These are phyloP conservation scores for Microtus richardsoni DNA, from an alignment of 2,113 vertebrate species.

Conservation along the genomic window DNA sequence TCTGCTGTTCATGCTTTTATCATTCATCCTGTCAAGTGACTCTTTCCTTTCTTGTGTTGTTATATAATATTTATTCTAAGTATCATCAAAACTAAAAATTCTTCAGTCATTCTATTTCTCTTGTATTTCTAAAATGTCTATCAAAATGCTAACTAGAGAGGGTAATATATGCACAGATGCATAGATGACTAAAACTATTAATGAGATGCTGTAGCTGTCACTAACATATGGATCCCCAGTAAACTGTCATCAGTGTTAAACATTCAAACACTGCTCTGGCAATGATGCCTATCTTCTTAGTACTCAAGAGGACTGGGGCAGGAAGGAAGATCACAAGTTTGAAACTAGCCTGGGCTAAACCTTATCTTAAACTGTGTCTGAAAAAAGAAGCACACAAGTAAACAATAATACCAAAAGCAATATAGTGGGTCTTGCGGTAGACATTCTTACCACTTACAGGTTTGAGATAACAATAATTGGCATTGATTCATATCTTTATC, in stretches of 20 bases:
- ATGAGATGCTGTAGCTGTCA: background rate
- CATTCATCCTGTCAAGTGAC: background rate
- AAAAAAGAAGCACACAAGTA: background rate
- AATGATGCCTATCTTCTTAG: background rate
- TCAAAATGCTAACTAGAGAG: background rate
- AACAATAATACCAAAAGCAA: background rate
- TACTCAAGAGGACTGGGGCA: background rate
- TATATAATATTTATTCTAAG: background rate
- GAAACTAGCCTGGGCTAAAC: background rate
- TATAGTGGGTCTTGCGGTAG: background rate
- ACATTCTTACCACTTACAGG: background rate
- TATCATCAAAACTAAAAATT: background rate
- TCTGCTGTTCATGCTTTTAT: background rate
- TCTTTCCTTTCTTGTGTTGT: background rate
- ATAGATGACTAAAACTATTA: background rate
- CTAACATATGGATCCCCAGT: background rate
- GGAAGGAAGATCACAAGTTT: background rate
- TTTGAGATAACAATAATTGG: conserved; percentile 5
- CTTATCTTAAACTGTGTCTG: too few relatives aligned
- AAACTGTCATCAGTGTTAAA: background rate
- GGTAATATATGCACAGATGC: background rate
- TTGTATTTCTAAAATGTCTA: background rate
- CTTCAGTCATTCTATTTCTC: background rate
- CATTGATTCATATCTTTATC: background rate
- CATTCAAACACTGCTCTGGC: background rate